Evolutionary conservation across 2,113 vertebrate species (phyloP).

Genomic region (Halcyon malimbica): DNA sequence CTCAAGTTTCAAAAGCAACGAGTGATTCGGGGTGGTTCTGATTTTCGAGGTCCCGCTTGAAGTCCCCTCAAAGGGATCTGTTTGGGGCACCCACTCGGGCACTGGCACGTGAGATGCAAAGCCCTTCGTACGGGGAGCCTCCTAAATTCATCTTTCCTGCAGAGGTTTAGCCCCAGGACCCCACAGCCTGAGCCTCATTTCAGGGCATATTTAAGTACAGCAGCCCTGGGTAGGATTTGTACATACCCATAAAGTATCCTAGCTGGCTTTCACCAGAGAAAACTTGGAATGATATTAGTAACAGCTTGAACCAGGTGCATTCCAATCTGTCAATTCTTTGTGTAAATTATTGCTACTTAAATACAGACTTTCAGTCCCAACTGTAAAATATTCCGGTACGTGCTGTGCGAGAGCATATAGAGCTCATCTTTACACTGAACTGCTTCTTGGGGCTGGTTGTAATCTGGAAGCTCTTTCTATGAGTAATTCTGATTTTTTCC

Average conservation of each 20-base stretch:
- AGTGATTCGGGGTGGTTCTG: neutral
- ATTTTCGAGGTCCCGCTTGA: neutral
- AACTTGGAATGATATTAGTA: conserved; percentile 13
- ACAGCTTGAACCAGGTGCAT: conserved; percentile 36
- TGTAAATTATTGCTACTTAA: conserved; percentile 40
- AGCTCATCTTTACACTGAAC: neutral
- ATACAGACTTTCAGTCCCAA: conserved; percentile 23
- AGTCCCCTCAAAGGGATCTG: neutral
- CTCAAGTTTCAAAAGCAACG: neutral
- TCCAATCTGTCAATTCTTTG: conserved; percentile 47
- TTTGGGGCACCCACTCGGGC: rapidly evolving
- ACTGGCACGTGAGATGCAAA: rapidly evolving
- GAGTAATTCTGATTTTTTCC: neutral
- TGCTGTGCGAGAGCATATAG: neutral
- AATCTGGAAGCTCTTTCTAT: neutral
- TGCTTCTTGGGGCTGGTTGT: neutral
- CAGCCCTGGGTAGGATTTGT: neutral
- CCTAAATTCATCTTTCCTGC: neutral
- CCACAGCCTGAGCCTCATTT: neutral
- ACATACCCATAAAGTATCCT: neutral
- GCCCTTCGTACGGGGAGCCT: neutral
- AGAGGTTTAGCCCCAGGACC: neutral
- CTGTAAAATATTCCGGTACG: conserved; percentile 16
- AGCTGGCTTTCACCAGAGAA: neutral
- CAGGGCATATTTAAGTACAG: neutral